Evolutionary conservation across 2,113 vertebrate genomes (phyloP), one percentile per base, ranked within the genome.

Genomic region (Psittacara wagleri): DNA sequence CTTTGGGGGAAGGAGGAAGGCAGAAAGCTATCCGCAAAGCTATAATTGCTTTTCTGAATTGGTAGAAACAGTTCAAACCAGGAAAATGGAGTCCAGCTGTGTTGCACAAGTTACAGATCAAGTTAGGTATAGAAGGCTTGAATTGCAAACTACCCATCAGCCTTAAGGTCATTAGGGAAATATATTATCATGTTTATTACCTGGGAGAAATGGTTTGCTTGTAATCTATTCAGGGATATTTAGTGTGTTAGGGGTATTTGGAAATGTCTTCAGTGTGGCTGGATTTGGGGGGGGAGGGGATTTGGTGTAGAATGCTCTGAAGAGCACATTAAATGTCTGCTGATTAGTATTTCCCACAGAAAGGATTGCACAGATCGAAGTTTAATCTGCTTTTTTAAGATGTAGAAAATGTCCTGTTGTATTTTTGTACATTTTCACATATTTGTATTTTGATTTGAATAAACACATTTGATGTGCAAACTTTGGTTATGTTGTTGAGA

Each of bases 381-480:
- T 59, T 95, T 90, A 22, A n/a, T 96, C 91, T 92, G 68, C 91
- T 69, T 51, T 92, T 81, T 75, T 83, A 70, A 92, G 62, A 51
- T 86, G 64, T 96, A 94, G 97, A 74, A 97, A 94, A 95, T 54
- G 54, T 80, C 81, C 5, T 64, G 55, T 92, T 97, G 95, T 98
- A 96, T 95, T 98, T 97, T 96, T 94, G 39, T 84, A 97, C 57
- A 82, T 95, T 54, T 95, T 92, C 79, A 88, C 97, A 41, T 92
- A 85, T 88, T 95, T 95, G 92, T 92, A 69, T 86, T n/a, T 68
- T 76, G 31, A 91, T 90, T 93, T 93, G 22, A 98, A 98, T 98
- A 97, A 98, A 98, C 83, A n/a, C 35, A 88, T 93, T 70, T 17
- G 76, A 73, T 93, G 39, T 48, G 80, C 7, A 77, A 82, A 6